phyloP scores from a whole-genome alignment of 2,888 invertebrate species.

The Napeogenes inachia region DNA sequence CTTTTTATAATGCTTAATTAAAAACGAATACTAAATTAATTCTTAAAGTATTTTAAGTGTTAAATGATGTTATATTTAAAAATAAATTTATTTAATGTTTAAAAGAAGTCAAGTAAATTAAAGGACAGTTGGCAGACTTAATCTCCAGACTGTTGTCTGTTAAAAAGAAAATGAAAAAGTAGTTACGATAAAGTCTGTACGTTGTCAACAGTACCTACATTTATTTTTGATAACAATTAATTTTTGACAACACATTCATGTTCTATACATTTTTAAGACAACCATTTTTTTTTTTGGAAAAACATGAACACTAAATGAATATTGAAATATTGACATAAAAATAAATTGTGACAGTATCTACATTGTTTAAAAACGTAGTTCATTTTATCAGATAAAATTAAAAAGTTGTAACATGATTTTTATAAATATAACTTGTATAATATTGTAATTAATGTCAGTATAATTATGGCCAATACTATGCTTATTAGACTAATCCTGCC shows the following conservation, averaged over 20 bases:
- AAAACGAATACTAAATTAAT: too few relatives aligned
- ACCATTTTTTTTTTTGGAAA: too few relatives aligned
- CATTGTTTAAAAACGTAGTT: too few relatives aligned
- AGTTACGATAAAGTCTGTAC: constrained; percentile 5
- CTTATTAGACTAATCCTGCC: constrained; percentile 12
- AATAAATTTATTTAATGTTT: not conserved
- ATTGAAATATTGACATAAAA: too few relatives aligned
- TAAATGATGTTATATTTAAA: not conserved
- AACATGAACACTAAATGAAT: too few relatives aligned
- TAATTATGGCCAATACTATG: constrained; percentile 9
- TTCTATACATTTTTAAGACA: too few relatives aligned
- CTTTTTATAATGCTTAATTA: not conserved
- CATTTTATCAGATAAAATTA: too few relatives aligned
- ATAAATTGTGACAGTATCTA: too few relatives aligned
- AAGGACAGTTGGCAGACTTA: constrained; percentile 7
- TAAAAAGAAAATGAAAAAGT: constrained; percentile 3
- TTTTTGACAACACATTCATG: not conserved
- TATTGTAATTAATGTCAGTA: not conserved
- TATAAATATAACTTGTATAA: not conserved
- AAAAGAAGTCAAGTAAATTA: constrained; percentile 6
- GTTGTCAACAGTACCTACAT: not conserved
- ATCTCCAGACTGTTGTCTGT: constrained; percentile 4
- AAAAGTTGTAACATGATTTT: too few relatives aligned
- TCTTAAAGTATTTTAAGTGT: not conserved
- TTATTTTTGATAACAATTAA: not conserved